Percentiles rank a stretch among this genome's conserved stretches.
Conservation (phyloP, 2,888 invertebrate species). For the Tanaodytes sp. region DNA sequence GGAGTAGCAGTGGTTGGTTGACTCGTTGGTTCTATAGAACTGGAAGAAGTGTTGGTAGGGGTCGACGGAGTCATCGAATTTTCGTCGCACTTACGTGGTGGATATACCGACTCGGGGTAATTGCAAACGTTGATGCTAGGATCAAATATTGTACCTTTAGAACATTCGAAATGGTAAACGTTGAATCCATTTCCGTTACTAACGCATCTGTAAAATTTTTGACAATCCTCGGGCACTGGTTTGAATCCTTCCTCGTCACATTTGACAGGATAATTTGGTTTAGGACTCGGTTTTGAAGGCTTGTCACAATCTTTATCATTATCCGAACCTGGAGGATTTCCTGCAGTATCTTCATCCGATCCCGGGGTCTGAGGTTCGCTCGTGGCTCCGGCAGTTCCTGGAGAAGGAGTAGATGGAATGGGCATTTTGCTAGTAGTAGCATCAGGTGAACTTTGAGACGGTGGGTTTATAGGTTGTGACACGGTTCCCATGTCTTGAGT, state of each 20-base stretch:
- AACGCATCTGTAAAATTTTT: conserved; percentile 81
- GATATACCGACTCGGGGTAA: conserved; percentile 79
- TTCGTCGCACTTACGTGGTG: conserved; percentile 69
- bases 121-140: conserved; percentile 80
- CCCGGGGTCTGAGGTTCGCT: conserved; percentile 22
- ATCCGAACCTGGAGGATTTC: conserved; percentile 48
- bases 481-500: conserved; percentile 9
- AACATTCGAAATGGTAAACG: conserved; percentile 80
- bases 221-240: conserved; percentile 77
- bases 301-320: conserved; percentile 19
- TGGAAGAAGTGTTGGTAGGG: background rate
- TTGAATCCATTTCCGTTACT: conserved; percentile 78
- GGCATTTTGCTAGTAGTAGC: background rate
- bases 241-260: conserved; percentile 79
- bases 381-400: background rate
- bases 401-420: background rate
- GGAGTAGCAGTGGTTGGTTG: background rate
- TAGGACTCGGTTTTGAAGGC: conserved; percentile 51
- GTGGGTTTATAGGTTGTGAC: conserved; percentile 5
- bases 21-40: background rate
- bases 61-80: background rate
- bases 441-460: background rate
- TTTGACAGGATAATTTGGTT: conserved; percentile 59
- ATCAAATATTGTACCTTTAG: conserved; percentile 83
- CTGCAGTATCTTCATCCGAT: conserved; percentile 6